Evolutionary conservation across 2,113 vertebrate genomes (phyloP).

Genomic region (rabbit (Oryctolagus cuniculus)): mOryCun1.1 NC_091436.1:147786001-147786500

Average conservation of each 20-base stretch:
- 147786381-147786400: no score
- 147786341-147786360: not conserved
- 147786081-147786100: not conserved
- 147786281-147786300: not conserved
- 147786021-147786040: no score
- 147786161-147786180: not conserved
- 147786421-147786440: not conserved
- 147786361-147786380: no score
- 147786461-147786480: not conserved
- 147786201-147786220: not conserved
- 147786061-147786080: no score
- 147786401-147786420: not conserved
- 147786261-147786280: not conserved
- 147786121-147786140: not conserved
- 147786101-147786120: not conserved
- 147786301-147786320: not conserved
- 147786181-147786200: not conserved
- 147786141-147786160: not conserved
- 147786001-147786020: no score
- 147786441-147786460: not conserved
- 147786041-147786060: no score
- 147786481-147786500: not conserved
- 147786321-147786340: not conserved
- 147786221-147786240: not conserved
- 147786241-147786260: not conserved